Evolutionary conservation across 2,797 vertebrate genomes (phyloP).

Genomic region (Buceros bicornis): DNA sequence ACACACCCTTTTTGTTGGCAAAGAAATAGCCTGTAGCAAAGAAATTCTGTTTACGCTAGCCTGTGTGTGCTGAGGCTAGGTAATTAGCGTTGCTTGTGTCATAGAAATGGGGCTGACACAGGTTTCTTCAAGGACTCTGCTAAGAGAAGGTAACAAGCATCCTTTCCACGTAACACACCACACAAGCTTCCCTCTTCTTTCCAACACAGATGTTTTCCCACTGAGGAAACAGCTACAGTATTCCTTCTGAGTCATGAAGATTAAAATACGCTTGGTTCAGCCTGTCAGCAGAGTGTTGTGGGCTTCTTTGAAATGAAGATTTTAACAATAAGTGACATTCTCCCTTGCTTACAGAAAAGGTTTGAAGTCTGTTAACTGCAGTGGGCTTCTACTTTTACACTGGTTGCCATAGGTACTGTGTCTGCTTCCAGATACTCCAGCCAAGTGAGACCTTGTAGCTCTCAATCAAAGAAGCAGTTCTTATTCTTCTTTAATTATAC

Average conservation of each 20-base stretch:
- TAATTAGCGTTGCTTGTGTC: neutral
- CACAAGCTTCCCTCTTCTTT: neutral
- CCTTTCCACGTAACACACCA: neutral
- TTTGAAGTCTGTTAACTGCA: conserved; percentile 11
- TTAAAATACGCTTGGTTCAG: neutral
- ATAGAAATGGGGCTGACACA: neutral
- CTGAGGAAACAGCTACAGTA: neutral
- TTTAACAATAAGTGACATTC: conserved; percentile 15
- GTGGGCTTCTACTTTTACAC: neutral
- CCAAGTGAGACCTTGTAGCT: conserved; percentile 13
- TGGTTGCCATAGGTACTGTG: conserved; percentile 45
- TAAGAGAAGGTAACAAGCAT: neutral
- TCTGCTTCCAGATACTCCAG: neutral
- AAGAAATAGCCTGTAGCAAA: conserved; percentile 41
- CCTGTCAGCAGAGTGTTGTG: neutral
- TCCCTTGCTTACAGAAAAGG: conserved; percentile 18
- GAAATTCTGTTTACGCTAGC: conserved; percentile 20
- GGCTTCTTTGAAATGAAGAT: conserved; percentile 6
- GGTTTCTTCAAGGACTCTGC: neutral
- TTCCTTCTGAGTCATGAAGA: neutral
- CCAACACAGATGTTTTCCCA: neutral
- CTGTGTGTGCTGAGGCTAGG: neutral
- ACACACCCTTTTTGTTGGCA: conserved; percentile 9
- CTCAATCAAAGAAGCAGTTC: neutral
- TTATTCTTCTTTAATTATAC: neutral